Evolutionary conservation across 2,888 invertebrate species (phyloP), one percentile per base, ranked within the genome.

Genomic region (Drosophila borealis): DNA sequence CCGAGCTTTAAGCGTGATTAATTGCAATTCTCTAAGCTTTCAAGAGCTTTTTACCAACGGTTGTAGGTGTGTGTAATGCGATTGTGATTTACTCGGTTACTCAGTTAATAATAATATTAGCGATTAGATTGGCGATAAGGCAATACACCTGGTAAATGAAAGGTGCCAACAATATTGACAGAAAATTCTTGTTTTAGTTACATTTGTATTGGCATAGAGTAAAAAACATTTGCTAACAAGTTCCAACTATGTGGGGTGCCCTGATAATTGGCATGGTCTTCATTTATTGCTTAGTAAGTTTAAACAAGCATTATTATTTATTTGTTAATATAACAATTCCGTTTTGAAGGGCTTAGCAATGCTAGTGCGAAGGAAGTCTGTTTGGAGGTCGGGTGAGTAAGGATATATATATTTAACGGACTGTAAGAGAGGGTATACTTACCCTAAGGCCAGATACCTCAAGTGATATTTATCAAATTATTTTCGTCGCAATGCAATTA

Each of bases 241-340:
- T 6, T 10, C 4, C 1, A 11, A n/a, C 4, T 29, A 60, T 55
- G 51, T 9, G 46, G 1, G 0, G 1, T 0, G 2, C 29, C 8
- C 0, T 41, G 1, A 0, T 63, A 1, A n/a, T 51, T 8, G 2
- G 2, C 4, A 42, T 25, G 29, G 2, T 25, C 8, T 0, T 25
- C 8, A 5, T 65, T 2, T 11, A 60, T 4, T 9, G 8, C 25
- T 17, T 8, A 13, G 75, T 74, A 74, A 73, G 74, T 74, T 34
- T 1, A 9, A 0, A 9, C 1, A 3, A 4, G 19, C 1, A 1
- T 3, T 14, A 5, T 34, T 9, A 10, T 3, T 8, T 5, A 10
- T 36, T 36, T 36, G 4, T 36, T 4, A 4, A 36, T 13, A 4
- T 13, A 36, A 13, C 13, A n/a, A 33, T 44, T 21, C 21, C 11